phyloP scores from a whole-genome alignment of 2,797 vertebrate species.

The Tarsius wallacei region DNA sequence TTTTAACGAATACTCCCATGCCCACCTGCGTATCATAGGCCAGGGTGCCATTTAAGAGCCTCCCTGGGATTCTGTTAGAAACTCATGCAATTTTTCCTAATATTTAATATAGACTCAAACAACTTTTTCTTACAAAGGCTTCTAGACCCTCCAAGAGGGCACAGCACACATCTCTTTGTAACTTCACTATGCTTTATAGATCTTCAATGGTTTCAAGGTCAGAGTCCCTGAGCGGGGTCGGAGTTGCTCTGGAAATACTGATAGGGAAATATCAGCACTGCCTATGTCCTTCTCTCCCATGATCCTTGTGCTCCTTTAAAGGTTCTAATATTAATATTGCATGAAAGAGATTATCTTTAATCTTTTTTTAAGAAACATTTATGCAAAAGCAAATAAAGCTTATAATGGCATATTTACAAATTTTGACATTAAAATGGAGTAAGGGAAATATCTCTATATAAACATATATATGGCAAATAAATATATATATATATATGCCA shows the following conservation, averaged over 20 bases:
- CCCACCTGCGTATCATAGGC: conserved; percentile 33
- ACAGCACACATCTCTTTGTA: not conserved
- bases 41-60: not conserved
- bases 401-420: conserved; percentile 25
- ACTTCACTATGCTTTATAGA: not conserved
- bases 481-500: too few relatives aligned
- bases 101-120: conserved; percentile 12
- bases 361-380: conserved; percentile 42
- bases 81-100: conserved; percentile 38
- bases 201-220: not conserved
- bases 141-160: not conserved
- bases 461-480: too few relatives aligned
- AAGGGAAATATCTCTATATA: not conserved
- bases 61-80: conserved; percentile 22
- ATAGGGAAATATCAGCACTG: not conserved
- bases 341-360: conserved; percentile 48
- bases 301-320: not conserved
- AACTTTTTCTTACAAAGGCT: not conserved
- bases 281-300: not conserved
- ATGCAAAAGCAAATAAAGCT: not conserved
- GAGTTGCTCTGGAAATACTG: not conserved
- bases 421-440: conserved; percentile 46
- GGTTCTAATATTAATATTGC: conserved; percentile 12
- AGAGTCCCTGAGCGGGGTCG: not conserved
- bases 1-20: conserved; percentile 78